Evolutionary conservation across 2,797 vertebrate species (phyloP).

Genomic region (Artibeus jamaicensis): DNA sequence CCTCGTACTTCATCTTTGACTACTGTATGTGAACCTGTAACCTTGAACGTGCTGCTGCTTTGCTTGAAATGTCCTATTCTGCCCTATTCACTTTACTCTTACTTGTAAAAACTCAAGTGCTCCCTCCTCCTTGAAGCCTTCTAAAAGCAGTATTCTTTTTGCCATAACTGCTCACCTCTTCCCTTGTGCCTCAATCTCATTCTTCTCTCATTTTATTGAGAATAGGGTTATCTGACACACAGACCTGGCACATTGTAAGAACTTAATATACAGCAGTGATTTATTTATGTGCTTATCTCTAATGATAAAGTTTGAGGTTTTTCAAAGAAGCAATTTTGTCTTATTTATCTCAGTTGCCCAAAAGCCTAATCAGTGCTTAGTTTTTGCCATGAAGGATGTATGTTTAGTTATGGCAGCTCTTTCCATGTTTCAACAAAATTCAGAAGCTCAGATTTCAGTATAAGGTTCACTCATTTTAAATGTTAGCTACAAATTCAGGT

Average conservation of each 20-base stretch:
- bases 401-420: neutral
- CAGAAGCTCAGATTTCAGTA: slow-evolving; percentile 21
- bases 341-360: neutral
- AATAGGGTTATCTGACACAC: neutral
- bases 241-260: neutral
- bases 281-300: neutral
- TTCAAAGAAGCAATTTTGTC: neutral
- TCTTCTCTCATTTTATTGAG: slow-evolving; percentile 10
- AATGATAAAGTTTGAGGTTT: neutral
- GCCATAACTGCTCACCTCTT: neutral
- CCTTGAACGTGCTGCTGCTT: neutral
- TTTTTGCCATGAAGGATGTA: slow-evolving; percentile 4
- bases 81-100: neutral
- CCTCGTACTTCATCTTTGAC: neutral
- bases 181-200: neutral
- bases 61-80: neutral
- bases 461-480: neutral
- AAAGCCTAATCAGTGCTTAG: neutral
- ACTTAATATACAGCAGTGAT: neutral
- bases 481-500: neutral
- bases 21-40: neutral
- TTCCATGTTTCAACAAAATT: slow-evolving; percentile 27
- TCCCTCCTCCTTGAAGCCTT: neutral
- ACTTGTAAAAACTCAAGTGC: neutral
- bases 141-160: neutral